Conservation (phyloP, 2,797 vertebrate species). For the Huso huso region DNA sequence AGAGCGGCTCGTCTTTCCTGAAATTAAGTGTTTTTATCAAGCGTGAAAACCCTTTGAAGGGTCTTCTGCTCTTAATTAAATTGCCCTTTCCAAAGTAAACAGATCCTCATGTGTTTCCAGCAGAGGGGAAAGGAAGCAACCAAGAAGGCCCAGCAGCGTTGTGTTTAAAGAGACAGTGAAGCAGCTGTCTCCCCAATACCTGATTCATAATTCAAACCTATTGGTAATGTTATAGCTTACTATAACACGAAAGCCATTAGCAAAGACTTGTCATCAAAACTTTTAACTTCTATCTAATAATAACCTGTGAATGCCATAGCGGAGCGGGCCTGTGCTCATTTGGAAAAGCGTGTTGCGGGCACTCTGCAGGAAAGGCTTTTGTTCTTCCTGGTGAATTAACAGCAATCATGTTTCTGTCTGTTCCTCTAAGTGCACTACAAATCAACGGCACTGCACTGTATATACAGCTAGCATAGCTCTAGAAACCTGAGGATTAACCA, state of each 20-base stretch:
- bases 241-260: too few relatives aligned
- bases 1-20: slow-evolving; percentile 24
- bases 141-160: background rate
- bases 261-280: too few relatives aligned
- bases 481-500: slow-evolving; percentile 20
- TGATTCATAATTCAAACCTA: too few relatives aligned
- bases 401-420: slow-evolving; percentile 27
- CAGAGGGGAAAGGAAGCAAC: slow-evolving; percentile 15
- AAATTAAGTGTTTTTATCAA: slow-evolving; percentile 45
- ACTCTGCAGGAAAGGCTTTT: slow-evolving; percentile 25
- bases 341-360: slow-evolving; percentile 19
- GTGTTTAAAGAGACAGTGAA: slow-evolving; percentile 6
- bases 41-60: slow-evolving; percentile 35
- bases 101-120: slow-evolving; percentile 40
- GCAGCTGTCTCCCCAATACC: too few relatives aligned
- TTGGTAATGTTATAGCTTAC: too few relatives aligned
- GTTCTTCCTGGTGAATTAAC: slow-evolving; percentile 28
- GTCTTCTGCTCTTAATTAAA: slow-evolving; percentile 53
- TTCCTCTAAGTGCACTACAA: slow-evolving; percentile 23
- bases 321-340: slow-evolving; percentile 3
- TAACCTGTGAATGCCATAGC: too few relatives aligned
- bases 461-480: slow-evolving; percentile 20
- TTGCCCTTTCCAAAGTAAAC: slow-evolving; percentile 54
- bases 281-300: too few relatives aligned
- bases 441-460: slow-evolving; percentile 23